A percentile compares a stretch with the other conserved stretches of the same genome.
phyloP scores from a whole-genome alignment of 2,113 vertebrate genomes.

The Columbina picui region DNA sequence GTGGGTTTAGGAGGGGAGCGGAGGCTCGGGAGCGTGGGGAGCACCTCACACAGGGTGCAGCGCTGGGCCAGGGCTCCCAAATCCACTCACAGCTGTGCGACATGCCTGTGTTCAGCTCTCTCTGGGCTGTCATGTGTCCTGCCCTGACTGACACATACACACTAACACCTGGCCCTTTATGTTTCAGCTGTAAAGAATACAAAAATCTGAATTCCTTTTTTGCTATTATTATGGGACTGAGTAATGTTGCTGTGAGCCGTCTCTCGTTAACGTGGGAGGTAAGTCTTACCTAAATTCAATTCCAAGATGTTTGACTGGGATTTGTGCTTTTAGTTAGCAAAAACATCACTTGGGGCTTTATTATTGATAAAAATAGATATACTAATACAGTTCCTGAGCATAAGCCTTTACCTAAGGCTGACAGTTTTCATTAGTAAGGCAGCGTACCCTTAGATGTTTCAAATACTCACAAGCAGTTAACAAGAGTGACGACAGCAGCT shows the following conservation, averaged over 20 bases:
- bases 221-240: conserved; percentile 94
- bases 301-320: background rate
- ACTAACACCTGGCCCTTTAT: conserved; percentile 53
- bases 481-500: background rate
- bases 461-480: background rate
- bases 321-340: conserved; percentile 44
- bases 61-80: background rate
- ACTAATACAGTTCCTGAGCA: background rate
- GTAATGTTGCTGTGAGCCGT: conserved; percentile 95
- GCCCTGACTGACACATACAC: background rate
- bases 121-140: background rate
- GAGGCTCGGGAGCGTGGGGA: background rate
- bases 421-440: background rate
- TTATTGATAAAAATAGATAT: conserved; percentile 8
- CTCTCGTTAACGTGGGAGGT: conserved; percentile 97
- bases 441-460: background rate
- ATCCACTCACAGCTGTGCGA: background rate
- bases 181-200: conserved; percentile 96
- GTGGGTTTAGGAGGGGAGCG: background rate
- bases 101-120: background rate
- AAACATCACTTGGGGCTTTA: background rate
- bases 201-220: conserved; percentile 97
- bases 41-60: background rate
- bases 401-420: background rate
- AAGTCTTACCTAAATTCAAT: conserved; percentile 53